phyloP scores from a whole-genome alignment of 2,113 vertebrate species.

The Todiramphus chloris region DNA sequence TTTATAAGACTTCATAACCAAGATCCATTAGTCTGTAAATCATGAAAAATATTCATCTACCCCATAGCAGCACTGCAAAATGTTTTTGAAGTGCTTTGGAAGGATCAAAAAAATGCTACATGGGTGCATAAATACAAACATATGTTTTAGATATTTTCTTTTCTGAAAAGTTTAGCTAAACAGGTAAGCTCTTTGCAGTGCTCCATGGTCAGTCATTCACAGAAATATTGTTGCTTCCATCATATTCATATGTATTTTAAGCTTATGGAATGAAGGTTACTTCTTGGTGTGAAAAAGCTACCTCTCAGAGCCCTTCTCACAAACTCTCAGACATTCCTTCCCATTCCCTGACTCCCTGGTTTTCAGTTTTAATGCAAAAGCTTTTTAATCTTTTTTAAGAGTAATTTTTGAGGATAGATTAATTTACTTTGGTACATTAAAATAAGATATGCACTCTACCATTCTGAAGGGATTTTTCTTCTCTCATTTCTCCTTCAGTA shows the following conservation, averaged over 20 bases:
- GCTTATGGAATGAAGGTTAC: neutral
- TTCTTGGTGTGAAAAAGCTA: neutral
- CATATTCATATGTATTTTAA: neutral
- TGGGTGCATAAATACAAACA: neutral
- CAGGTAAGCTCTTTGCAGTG: neutral
- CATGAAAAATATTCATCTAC: neutral
- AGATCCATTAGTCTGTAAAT: neutral
- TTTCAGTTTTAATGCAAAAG: neutral
- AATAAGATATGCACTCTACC: neutral
- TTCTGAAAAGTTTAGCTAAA: neutral
- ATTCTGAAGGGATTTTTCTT: neutral
- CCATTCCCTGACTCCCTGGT: neutral
- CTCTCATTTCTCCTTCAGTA: neutral
- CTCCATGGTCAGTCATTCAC: accelerated
- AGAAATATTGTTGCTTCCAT: neutral
- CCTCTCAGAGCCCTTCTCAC: neutral
- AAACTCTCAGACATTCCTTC: neutral
- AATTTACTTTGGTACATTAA: neutral
- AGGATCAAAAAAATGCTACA: neutral
- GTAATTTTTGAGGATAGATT: neutral
- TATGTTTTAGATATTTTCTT: neutral
- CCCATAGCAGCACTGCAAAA: neutral
- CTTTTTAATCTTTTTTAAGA: neutral
- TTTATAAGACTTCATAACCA: neutral
- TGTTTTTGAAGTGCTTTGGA: neutral